Evolutionary conservation across 1,140 invertebrate species (phyloP).

Genomic region (Drosophila pseudoananassae): DNA sequence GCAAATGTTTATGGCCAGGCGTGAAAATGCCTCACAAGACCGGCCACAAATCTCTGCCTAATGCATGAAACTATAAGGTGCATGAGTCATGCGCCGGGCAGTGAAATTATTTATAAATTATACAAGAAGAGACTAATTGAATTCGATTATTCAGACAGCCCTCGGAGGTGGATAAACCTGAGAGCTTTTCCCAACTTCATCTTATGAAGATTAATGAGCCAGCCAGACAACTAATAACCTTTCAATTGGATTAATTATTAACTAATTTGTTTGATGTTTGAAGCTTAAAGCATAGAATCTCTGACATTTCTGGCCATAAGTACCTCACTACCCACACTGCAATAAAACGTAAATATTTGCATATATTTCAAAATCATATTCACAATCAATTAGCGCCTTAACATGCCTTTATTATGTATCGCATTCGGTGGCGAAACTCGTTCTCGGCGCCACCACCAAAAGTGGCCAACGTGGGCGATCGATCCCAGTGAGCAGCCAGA

Average conservation of each 20-base stretch:
- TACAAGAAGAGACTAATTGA: slow-evolving; percentile 34
- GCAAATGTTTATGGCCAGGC: slow-evolving; percentile 50
- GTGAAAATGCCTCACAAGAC: slow-evolving; percentile 54
- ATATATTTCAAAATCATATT: slow-evolving; percentile 42
- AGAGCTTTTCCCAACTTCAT: too few relatives aligned
- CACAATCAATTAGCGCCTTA: slow-evolving; percentile 53
- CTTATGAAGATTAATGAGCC: too few relatives aligned
- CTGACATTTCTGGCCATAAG: neutral
- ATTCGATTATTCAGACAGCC: slow-evolving; percentile 39
- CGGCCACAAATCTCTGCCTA: slow-evolving; percentile 45
- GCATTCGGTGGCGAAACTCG: slow-evolving; percentile 42
- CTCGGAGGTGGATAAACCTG: slow-evolving; percentile 21
- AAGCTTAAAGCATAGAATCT: slow-evolving; percentile 3
- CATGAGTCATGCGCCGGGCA: slow-evolving; percentile 39
- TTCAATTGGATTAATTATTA: slow-evolving; percentile 32
- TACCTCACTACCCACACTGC: slow-evolving; percentile 9
- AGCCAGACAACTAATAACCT: slow-evolving; percentile 21
- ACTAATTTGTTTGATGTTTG: slow-evolving; percentile 16
- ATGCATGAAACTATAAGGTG: slow-evolving; percentile 40
- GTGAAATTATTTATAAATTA: slow-evolving; percentile 37
- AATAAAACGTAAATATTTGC: slow-evolving; percentile 22
- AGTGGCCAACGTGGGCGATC: slow-evolving; percentile 50
- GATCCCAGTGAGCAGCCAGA: slow-evolving; percentile 6
- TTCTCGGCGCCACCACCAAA: slow-evolving; percentile 57
- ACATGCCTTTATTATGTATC: slow-evolving; percentile 54